These are phyloP conservation scores for Sinhomidia bicolor DNA, from an alignment of 2,888 invertebrate species.

Conservation along the genomic window DNA sequence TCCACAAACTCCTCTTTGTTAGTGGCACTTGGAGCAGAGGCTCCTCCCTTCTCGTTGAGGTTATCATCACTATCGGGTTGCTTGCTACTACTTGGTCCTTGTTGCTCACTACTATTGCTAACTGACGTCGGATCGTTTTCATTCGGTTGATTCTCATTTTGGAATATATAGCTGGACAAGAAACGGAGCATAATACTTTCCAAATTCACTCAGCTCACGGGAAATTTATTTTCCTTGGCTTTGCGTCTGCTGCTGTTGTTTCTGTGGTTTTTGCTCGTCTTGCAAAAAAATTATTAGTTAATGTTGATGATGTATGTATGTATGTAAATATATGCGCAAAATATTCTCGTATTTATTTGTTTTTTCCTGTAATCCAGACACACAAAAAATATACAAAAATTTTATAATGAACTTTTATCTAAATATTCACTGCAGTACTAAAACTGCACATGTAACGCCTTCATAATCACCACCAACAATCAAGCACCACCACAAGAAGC, in stretches of 20 bases:
- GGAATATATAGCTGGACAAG: constrained; percentile 50
- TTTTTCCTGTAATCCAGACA: not conserved
- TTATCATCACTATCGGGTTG: not conserved
- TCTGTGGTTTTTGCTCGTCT: not conserved
- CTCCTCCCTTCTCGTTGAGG: not conserved
- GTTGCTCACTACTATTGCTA: constrained; percentile 2
- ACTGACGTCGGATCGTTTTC: constrained; percentile 36
- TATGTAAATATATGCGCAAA: too few relatives aligned
- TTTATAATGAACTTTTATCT: too few relatives aligned
- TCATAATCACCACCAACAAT: not conserved
- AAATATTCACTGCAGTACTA: too few relatives aligned
- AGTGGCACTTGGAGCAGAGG: too few relatives aligned
- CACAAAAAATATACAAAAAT: too few relatives aligned
- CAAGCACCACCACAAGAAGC: too few relatives aligned
- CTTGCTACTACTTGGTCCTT: constrained; percentile 40
- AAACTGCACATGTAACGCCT: too few relatives aligned
- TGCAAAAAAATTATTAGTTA: not conserved
- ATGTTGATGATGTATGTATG: not conserved
- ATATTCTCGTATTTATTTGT: too few relatives aligned
- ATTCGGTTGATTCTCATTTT: constrained; percentile 44
- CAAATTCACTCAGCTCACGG: not conserved
- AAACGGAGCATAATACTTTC: constrained; percentile 54
- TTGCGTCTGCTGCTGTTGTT: not conserved
- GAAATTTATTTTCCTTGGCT: not conserved
- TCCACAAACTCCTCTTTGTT: constrained; percentile 48